Conservation (phyloP, 1,140 invertebrate species). For the Kradibia gibbosae region DNA sequence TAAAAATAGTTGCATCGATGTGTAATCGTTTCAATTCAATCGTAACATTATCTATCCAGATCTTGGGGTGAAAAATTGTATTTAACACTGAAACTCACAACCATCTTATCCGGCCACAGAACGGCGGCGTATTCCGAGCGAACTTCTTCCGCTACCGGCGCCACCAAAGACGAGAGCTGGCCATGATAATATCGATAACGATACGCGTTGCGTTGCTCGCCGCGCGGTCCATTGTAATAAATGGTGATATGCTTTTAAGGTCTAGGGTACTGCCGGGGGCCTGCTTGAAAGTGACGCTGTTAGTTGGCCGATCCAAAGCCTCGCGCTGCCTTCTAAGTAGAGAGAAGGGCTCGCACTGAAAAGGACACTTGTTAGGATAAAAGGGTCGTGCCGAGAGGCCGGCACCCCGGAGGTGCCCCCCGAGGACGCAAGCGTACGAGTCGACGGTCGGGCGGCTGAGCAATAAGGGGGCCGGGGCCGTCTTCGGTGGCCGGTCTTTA, state of each 20-base stretch:
- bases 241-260: too few relatives aligned
- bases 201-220: too few relatives aligned
- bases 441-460: too few relatives aligned
- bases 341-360: background rate
- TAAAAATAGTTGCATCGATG: constrained; percentile 32
- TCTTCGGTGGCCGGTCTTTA: background rate
- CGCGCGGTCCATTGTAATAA: too few relatives aligned
- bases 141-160: constrained; percentile 5
- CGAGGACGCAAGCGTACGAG: background rate
- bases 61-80: background rate
- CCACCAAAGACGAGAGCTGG: background rate
- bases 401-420: too few relatives aligned
- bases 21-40: constrained; percentile 13
- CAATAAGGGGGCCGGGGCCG: background rate
- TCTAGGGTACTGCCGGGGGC: too few relatives aligned
- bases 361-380: constrained; percentile 3
- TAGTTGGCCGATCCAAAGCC: background rate
- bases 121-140: constrained; percentile 24
- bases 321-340: background rate
- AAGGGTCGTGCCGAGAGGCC: background rate
- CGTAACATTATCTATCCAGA: constrained; percentile 1
- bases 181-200: background rate
- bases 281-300: too few relatives aligned
- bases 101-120: background rate
- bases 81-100: constrained; percentile 1